Evolutionary conservation across 2,888 invertebrate genomes (phyloP), one percentile per base, ranked within the genome.

Genomic region (Pristionchus fissidentatus): DNA sequence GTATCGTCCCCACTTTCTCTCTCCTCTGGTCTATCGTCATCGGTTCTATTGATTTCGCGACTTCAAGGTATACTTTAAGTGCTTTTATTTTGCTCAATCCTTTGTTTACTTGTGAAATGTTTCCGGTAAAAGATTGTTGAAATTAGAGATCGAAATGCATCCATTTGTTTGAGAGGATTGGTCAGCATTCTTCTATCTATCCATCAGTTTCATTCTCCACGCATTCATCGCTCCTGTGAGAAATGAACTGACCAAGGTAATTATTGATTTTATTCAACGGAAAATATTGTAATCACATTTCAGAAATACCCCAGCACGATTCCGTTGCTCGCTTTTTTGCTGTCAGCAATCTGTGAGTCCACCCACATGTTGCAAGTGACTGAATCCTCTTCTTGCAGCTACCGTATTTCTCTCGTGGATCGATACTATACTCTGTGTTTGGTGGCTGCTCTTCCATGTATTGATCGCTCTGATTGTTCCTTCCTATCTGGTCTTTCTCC

Each of bases 1-100:
- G 96, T 97, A 0, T 97, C 97, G 0, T 96, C 95, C 87, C 96
- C 97, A 0, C 93, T 98, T 62, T 98, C 98, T 0, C 94, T 98
- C 84, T 98, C 97, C 93, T 96, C 97, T 0, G 97, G 97, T 0
- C 95, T 98, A 81, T 98, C 98, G 93, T 97, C 96, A 0, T 96
- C 97, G 0, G 95, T 98, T 2, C 99, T 98, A 93, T 93, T 99
- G 85, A 96, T 97, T 0, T 99, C 98, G 0, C 94, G 98, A 87
- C 93, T 99, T 26, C 66, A 66, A 41, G 66, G 66, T 66, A 10
- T n/a, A n/a, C 0, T 0, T 4, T n/a, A n/a, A n/a, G n/a, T n/a
- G n/a, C n/a, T n/a, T n/a, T n/a, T n/a, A n/a, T n/a, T n/a, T n/a
- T n/a, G n/a, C n/a, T n/a, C n/a, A n/a, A n/a, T n/a, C n/a, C n/a